Evolutionary conservation across 2,888 invertebrate species (phyloP), one percentile per base, ranked within the genome.

Genomic region (Panopea generosa): DNA sequence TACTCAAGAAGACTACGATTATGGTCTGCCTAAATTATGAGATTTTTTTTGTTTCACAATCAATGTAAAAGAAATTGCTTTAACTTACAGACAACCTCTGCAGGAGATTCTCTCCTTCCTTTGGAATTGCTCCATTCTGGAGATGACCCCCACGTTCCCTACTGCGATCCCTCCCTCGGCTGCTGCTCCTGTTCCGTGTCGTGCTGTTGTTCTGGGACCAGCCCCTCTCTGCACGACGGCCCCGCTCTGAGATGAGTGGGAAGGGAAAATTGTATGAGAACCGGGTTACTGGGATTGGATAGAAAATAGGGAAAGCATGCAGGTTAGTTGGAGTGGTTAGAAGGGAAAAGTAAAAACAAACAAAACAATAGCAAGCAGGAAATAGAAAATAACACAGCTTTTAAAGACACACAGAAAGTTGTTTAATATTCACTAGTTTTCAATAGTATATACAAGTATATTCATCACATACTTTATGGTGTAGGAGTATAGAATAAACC

Each of bases 261-360:
- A 75, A 67, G 43, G 63, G 75, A 69, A 76, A 69, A 73, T 65
- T 62, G 70, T 76, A 79, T 65, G 71, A 79, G 55, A 71, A 68
- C 29, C 61, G 38, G 2, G 55, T 49, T 3, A 47, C 71, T 71
- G 65, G 26, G 26, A n/a, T n/a, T 16, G 29, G 49, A 26, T 1
- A 26, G 50, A 24, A 56, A 33, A 67, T 27, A 57, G 52, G 69
- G 29, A 63, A 18, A 52, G 65, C 65, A 71, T 65, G 65, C 63
- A 53, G 71, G 50, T 47, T 49, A 49, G 16, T 7, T 16, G 16
- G 16, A 20, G 9, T 45, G 45, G 20, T 45, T 45, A 45, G 16
- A 45, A 9, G 45, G 45, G 45, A 45, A 18, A 45, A 45, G 33
- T 33, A n/a, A n/a, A n/a, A n/a, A n/a, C 33, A 33, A 33, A n/a